phyloP scores from a whole-genome alignment of 1,140 invertebrate species.

The Drosophila punjabiensis region DNA sequence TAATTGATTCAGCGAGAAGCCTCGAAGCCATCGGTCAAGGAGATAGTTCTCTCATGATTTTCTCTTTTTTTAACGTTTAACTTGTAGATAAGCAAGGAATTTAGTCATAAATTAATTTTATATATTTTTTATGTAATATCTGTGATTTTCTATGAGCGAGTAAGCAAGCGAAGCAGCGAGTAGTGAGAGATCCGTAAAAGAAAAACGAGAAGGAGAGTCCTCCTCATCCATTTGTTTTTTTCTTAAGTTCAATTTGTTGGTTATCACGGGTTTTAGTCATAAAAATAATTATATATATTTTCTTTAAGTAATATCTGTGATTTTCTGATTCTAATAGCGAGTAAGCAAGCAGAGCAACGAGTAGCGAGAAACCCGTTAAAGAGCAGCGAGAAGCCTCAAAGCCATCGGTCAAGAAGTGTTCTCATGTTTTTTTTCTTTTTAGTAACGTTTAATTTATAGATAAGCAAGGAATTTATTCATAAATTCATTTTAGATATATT shows the following conservation, averaged over 20 bases:
- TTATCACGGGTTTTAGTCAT: no score
- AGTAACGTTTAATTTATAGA: neutral
- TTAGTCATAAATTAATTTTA: neutral
- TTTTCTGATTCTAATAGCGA: no score
- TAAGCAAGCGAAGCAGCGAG: neutral
- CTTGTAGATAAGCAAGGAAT: neutral
- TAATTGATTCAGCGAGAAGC: slow-evolving; percentile 24
- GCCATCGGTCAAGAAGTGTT: no score
- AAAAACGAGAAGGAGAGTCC: no score
- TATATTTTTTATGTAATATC: neutral
- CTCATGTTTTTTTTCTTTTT: neutral
- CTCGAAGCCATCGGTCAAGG: slow-evolving; percentile 7
- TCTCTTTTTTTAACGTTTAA: neutral
- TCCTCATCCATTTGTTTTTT: no score
- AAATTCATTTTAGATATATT: no score
- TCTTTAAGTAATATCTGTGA: no score
- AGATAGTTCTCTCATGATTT: neutral
- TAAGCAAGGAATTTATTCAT: neutral
- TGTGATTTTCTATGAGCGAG: neutral
- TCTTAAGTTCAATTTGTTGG: no score
- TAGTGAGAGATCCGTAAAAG: no score
- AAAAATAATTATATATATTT: neutral
- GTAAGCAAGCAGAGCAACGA: neutral
- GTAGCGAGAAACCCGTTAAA: neutral
- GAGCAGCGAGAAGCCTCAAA: neutral